Conservation (phyloP, 2,113 vertebrate genomes). For the Xyliphius kryptos region DNA sequence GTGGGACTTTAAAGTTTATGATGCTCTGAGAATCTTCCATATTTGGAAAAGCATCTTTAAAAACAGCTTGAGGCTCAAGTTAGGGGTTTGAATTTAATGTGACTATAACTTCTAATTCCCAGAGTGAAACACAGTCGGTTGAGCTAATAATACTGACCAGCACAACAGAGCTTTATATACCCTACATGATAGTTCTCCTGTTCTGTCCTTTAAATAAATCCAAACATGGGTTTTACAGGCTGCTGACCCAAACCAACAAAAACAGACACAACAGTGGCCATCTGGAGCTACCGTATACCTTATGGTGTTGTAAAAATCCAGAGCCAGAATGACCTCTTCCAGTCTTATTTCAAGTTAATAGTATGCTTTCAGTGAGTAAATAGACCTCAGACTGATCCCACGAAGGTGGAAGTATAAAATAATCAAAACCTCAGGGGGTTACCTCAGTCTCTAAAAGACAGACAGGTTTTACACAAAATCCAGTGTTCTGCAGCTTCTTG, state of each 20-base stretch:
- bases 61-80: constrained; percentile 16
- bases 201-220: too few relatives aligned
- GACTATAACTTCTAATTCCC: constrained; percentile 4
- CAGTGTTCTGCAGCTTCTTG: too few relatives aligned
- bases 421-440: too few relatives aligned
- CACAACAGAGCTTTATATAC: neutral
- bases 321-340: constrained; percentile 3
- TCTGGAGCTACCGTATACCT: constrained; percentile 2
- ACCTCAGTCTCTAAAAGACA: too few relatives aligned
- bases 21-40: neutral
- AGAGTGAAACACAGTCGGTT: neutral
- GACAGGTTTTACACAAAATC: too few relatives aligned
- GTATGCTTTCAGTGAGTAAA: too few relatives aligned
- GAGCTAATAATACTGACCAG: neutral
- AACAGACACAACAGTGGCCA: neutral
- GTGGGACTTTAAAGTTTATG: neutral
- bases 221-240: constrained; percentile 1
- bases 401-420: too few relatives aligned
- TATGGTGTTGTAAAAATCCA: constrained; percentile 7
- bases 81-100: constrained; percentile 1
- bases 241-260: neutral
- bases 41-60: constrained; percentile 13
- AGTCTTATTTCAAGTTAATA: constrained; percentile 2
- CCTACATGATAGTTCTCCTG: too few relatives aligned
- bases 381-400: too few relatives aligned